Evolutionary conservation across 2,113 vertebrate species (phyloP), one percentile per base, ranked within the genome.

Genomic region (Charina bottae): DNA sequence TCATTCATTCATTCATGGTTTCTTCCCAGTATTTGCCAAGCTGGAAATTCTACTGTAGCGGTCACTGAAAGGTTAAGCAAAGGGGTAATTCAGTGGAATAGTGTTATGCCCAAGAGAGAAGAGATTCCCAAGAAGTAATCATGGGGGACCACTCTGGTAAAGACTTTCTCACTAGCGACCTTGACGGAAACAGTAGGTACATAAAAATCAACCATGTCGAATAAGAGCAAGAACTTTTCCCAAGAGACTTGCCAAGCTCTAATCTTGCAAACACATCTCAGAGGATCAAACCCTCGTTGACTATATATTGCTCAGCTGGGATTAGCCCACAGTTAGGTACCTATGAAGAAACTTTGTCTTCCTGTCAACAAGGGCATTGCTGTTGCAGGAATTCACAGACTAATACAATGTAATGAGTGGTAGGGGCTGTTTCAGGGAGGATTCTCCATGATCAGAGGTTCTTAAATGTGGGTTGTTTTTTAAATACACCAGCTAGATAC

Each of bases 91-190:
- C 91, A 87, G 90, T 68, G 90, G 55, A 64, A 56, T n/a, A 85
- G 90, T 84, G 94, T 83, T 87, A 94, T 95, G 88, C 89, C 93
- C 55, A 91, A 83, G 91, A 83, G 94, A 92, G 59, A 23, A 83
- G 33, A 58, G 87, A 93, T 90, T 90, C 0, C 3, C 58, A 86
- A 90, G 91, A 87, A 87, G 56, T 10, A 90, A 86, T 86, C 90
- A 68, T 53, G 89, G 56, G 23, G 28, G 93, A n/a, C 83, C 17
- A 56, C 21, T 56, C 46, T 33, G 13, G 6, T 24, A 11, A 28
- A 42, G 59, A 91, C 89, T 91, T 89, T 89, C 92, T 84, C 59
- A 13, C 85, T 59, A 64, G 68, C 72, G 33, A 90, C 49, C 85
- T 88, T 90, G 59, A 84, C 7, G 19, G 60, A 93, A 93, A 91